Conservation (phyloP, 1,140 invertebrate species). For the Drosophila repletoides region DNA sequence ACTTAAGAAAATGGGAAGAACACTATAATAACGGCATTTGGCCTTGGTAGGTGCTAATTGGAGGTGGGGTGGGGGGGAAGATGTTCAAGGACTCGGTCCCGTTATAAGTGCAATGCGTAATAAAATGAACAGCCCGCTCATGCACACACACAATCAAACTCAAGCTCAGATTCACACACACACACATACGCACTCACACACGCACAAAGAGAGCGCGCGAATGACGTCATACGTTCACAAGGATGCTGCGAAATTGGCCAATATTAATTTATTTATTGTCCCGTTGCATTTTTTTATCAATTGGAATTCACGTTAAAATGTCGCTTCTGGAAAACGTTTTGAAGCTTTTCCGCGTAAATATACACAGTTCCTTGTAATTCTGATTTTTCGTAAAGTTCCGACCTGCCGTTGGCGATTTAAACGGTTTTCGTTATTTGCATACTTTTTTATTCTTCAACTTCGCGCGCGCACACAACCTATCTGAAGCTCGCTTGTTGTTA, state of each 20-base stretch:
- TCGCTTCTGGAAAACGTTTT: slow-evolving; percentile 1
- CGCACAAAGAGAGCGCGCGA: slow-evolving; percentile 20
- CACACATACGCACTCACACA: slow-evolving; percentile 10
- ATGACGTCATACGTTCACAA: slow-evolving; percentile 33
- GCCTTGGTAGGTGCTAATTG: slow-evolving; percentile 2
- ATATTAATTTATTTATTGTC: slow-evolving; percentile 12
- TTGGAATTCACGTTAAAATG: slow-evolving; percentile 3
- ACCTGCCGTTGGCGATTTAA: slow-evolving; percentile 7
- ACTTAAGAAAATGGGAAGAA: background rate
- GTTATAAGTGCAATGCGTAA: slow-evolving; percentile 41
- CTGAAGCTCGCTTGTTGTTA: slow-evolving; percentile 29
- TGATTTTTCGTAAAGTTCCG: background rate
- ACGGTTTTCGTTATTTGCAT: slow-evolving; percentile 3
- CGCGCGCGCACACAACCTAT: slow-evolving; percentile 19
- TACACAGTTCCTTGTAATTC: background rate
- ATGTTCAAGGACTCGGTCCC: slow-evolving; percentile 19
- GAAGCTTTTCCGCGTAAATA: background rate
- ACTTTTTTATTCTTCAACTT: background rate
- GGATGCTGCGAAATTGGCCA: slow-evolving; percentile 28
- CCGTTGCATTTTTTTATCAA: background rate
- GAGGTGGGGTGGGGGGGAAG: background rate
- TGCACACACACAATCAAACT: slow-evolving; percentile 13
- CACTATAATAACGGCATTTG: slow-evolving; percentile 1
- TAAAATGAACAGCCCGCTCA: slow-evolving; percentile 35
- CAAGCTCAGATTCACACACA: slow-evolving; percentile 22